phyloP scores from a whole-genome alignment of 2,113 vertebrate species.

The Oxyruncus cristatus region DNA sequence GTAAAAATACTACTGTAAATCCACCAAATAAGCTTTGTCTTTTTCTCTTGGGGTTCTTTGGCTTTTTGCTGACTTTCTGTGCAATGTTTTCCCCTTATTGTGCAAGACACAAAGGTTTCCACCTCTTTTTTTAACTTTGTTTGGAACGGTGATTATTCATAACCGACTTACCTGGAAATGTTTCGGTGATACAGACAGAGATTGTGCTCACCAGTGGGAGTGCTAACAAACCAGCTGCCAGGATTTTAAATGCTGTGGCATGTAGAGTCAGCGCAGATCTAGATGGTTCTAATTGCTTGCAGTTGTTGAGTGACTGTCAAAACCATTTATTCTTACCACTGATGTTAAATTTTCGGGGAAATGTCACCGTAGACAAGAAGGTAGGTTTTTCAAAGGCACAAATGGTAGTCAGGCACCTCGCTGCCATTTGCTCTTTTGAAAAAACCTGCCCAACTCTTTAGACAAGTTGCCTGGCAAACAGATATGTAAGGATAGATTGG shows the following conservation, averaged over 20 bases:
- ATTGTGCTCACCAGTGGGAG: constrained; percentile 18
- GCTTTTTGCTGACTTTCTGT: not conserved
- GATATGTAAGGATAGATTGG: constrained; percentile 29
- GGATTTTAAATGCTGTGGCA: not conserved
- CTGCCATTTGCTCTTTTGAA: constrained; percentile 45
- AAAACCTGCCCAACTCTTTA: not conserved
- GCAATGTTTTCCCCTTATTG: not conserved
- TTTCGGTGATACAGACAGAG: constrained; percentile 40
- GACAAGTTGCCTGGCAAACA: constrained; percentile 40
- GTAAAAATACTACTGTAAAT: constrained; percentile 7
- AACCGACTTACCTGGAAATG: constrained; percentile 54
- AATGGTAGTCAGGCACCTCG: not conserved
- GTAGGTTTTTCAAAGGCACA: constrained; percentile 42
- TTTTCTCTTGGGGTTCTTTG: not conserved
- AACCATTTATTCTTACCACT: constrained; percentile 23
- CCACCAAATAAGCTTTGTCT: not conserved
- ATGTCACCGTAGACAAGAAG: not conserved
- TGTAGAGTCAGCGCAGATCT: constrained; percentile 7
- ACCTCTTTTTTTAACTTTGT: not conserved
- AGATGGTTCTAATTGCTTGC: constrained; percentile 51
- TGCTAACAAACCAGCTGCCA: constrained; percentile 14
- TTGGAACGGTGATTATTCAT: constrained; percentile 6
- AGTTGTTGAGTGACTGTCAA: constrained; percentile 32
- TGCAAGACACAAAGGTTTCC: not conserved
- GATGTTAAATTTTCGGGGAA: not conserved